A percentile compares a stretch with the other conserved stretches of the same genome.
These are phyloP conservation scores for Amphiduros pacificus DNA, from an alignment of 2,888 invertebrate species.

Conservation along the genomic window DNA sequence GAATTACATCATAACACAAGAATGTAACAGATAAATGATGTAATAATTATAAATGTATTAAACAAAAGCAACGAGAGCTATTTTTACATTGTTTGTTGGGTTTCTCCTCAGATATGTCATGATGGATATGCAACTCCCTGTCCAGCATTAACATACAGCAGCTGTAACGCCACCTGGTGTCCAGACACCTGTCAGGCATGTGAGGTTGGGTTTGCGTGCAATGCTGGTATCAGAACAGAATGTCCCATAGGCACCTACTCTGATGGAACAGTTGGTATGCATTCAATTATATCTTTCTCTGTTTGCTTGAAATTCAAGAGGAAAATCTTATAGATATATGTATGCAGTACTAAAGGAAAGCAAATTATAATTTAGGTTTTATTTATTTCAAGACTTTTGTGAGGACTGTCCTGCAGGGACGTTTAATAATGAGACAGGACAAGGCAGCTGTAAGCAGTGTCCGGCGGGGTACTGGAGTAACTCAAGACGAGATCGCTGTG, in stretches of 20 bases:
- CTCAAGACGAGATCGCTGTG: conserved; percentile 37
- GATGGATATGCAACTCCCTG: conserved; percentile 38
- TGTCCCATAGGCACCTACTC: conserved; percentile 34
- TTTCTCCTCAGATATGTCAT: conserved; percentile 35
- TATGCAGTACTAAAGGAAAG: too few relatives aligned
- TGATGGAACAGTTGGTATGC: conserved; percentile 2
- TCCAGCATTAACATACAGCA: conserved; percentile 31
- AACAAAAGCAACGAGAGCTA: too few relatives aligned
- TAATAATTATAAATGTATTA: neutral
- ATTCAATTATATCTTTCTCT: too few relatives aligned
- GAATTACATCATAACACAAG: neutral
- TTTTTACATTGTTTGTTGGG: too few relatives aligned
- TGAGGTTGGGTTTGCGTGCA: conserved; percentile 39
- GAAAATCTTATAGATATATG: too few relatives aligned
- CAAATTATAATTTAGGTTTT: too few relatives aligned
- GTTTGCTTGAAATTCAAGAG: too few relatives aligned
- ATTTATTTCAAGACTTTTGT: conserved; percentile 36
- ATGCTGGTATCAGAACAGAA: conserved; percentile 33
- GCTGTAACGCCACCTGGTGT: conserved; percentile 39
- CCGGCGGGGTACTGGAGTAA: conserved; percentile 37
- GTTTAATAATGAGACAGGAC: conserved; percentile 38
- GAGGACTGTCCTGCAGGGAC: conserved; percentile 38
- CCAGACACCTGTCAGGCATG: conserved; percentile 34
- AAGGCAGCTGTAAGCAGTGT: conserved; percentile 36
- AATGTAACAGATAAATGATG: neutral